A percentile compares a stretch with the other conserved stretches of the same genome.
phyloP scores from a whole-genome alignment of 2,113 vertebrate species.

The Psilopsiagon aurifrons region DNA sequence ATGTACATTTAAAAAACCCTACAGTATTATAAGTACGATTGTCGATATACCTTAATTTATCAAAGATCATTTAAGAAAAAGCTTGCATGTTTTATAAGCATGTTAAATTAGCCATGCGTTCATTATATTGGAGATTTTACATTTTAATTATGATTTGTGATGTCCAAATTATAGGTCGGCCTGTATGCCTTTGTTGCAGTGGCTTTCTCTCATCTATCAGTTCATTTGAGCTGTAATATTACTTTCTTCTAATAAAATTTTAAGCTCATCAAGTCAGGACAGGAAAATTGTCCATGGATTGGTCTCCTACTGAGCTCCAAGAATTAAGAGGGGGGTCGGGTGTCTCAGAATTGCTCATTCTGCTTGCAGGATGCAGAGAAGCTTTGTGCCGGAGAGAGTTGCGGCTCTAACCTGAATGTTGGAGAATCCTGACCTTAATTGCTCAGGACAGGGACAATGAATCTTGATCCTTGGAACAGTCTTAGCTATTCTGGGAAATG shows the following conservation, averaged over 20 bases:
- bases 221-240: constrained; percentile 54
- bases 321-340: not conserved
- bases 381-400: not conserved
- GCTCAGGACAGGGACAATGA: constrained; percentile 63
- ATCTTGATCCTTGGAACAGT: constrained; percentile 56
- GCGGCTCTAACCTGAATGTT: not conserved
- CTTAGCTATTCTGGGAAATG: constrained; percentile 63
- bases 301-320: constrained; percentile 41
- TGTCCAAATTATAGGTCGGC: constrained; percentile 56
- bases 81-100: constrained; percentile 48
- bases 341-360: constrained; percentile 12
- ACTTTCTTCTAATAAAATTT: constrained; percentile 63
- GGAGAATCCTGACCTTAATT: constrained; percentile 65
- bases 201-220: constrained; percentile 37
- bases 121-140: constrained; percentile 46
- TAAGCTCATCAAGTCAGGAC: constrained; percentile 52
- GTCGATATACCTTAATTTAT: constrained; percentile 19
- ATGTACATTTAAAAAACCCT: not conserved
- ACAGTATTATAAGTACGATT: not conserved
- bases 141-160: constrained; percentile 67
- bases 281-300: constrained; percentile 60
- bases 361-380: not conserved
- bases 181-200: constrained; percentile 26
- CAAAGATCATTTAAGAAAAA: constrained; percentile 19
- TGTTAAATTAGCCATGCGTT: constrained; percentile 49